These are phyloP conservation scores for Tetraneura akinire DNA, from an alignment of 1,140 invertebrate genomes.

Conservation along the genomic window DNA sequence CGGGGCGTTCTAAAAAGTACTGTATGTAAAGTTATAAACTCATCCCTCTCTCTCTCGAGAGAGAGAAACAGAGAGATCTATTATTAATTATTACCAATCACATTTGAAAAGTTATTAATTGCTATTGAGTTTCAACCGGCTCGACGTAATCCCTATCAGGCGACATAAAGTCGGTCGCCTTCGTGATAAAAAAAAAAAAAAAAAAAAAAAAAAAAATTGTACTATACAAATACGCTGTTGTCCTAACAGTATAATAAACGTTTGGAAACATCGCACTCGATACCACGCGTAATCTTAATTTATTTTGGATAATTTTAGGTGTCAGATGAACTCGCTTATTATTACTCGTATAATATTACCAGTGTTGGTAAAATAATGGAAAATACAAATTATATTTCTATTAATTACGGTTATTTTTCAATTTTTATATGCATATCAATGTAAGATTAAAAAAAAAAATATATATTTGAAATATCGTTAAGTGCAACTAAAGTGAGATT, in stretches of 20 bases:
- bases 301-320: conserved; percentile 31
- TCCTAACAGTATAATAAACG: conserved; percentile 27
- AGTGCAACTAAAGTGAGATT: too few relatives aligned
- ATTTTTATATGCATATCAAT: too few relatives aligned
- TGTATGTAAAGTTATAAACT: conserved; percentile 6
- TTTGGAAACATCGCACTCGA: conserved; percentile 22
- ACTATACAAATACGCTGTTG: neutral
- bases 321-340: neutral
- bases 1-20: conserved; percentile 9
- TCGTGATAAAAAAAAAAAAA: neutral
- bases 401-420: too few relatives aligned
- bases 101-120: conserved; percentile 32
- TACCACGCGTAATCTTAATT: conserved; percentile 24
- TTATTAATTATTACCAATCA: conserved; percentile 25
- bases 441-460: too few relatives aligned
- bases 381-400: too few relatives aligned
- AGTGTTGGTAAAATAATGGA: neutral
- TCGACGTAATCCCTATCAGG: neutral
- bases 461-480: too few relatives aligned
- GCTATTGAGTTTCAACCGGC: conserved; percentile 20
- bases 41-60: too few relatives aligned
- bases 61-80: neutral
- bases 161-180: neutral
- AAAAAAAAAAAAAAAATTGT: neutral
- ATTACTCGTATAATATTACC: conserved; percentile 7